Conservation (phyloP, 2,113 vertebrate genomes). For the Paratilapia polleni region DNA sequence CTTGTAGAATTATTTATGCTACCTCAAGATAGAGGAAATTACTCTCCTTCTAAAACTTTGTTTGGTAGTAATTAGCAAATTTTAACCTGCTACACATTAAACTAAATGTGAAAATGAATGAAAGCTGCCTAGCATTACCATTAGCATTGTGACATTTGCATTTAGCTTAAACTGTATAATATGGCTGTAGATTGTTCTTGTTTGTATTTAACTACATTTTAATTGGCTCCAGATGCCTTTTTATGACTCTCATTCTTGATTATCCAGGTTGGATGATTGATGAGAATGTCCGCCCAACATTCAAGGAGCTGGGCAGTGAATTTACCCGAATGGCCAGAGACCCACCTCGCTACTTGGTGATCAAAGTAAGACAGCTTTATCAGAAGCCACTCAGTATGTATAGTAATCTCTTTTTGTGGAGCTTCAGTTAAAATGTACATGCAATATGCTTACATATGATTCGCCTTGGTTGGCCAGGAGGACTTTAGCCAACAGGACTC, state of each 20-base stretch:
- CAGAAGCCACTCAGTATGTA: neutral
- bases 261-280: constrained; percentile 96
- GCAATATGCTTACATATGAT: neutral
- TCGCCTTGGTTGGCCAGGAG: constrained; percentile 66
- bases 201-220: neutral
- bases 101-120: neutral
- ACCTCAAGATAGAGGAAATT: neutral
- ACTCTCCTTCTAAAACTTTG: neutral
- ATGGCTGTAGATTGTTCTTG: neutral
- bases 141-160: too few relatives aligned
- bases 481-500: constrained; percentile 75
- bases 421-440: neutral
- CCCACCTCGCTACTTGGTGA: constrained; percentile 91
- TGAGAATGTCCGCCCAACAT: constrained; percentile 93
- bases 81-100: neutral
- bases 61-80: neutral
- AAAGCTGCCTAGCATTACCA: neutral
- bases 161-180: neutral
- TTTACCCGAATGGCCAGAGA: constrained; percentile 96
- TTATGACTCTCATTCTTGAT: neutral
- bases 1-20: too few relatives aligned
- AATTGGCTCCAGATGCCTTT: neutral
- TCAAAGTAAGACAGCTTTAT: constrained; percentile 83
- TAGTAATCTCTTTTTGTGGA: neutral
- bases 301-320: constrained; percentile 93